Evolutionary conservation across 2,888 invertebrate species (phyloP).

Genomic region (Nephrocerus scutellatus): DNA sequence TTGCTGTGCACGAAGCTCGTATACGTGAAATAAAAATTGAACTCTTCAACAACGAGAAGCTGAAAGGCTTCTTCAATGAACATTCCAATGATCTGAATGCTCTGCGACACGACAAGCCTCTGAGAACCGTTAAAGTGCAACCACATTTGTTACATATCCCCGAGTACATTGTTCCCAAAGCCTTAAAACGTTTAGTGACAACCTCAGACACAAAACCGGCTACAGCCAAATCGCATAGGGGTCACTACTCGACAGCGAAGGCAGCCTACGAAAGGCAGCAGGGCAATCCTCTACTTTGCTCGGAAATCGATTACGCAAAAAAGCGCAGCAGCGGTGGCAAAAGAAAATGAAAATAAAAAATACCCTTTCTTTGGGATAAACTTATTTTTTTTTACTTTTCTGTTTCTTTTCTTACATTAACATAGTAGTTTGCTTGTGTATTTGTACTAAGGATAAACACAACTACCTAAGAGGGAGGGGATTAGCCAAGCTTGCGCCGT

Average conservation of each 20-base stretch:
- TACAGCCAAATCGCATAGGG: conserved; percentile 19
- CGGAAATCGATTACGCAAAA: conserved; percentile 42
- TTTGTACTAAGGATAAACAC: no score
- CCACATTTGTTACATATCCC: conserved; percentile 85
- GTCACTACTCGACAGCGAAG: conserved; percentile 33
- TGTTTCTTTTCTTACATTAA: no score
- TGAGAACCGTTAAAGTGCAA: conserved; percentile 77
- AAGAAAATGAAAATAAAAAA: conserved; percentile 21
- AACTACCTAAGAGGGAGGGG: no score
- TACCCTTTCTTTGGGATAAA: no score
- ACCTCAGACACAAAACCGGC: conserved; percentile 6
- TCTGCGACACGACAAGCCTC: conserved; percentile 74
- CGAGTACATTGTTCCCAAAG: conserved; percentile 80
- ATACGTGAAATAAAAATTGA: conserved; percentile 93
- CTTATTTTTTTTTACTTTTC: no score
- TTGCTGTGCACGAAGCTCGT: conserved; percentile 88
- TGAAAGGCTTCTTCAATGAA: conserved; percentile 89
- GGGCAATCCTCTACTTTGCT: conserved; percentile 42
- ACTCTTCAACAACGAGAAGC: conserved; percentile 82
- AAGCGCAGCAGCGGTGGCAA: conserved; percentile 24
- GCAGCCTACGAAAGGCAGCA: conserved; percentile 37
- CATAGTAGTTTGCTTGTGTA: no score
- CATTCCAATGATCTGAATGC: conserved; percentile 83
- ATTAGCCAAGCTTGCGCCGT: no score
- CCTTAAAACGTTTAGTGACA: conserved; percentile 59